Base-by-base conservation (phyloP, 2,888 invertebrate species). In the Carabus problematicus region DNA sequence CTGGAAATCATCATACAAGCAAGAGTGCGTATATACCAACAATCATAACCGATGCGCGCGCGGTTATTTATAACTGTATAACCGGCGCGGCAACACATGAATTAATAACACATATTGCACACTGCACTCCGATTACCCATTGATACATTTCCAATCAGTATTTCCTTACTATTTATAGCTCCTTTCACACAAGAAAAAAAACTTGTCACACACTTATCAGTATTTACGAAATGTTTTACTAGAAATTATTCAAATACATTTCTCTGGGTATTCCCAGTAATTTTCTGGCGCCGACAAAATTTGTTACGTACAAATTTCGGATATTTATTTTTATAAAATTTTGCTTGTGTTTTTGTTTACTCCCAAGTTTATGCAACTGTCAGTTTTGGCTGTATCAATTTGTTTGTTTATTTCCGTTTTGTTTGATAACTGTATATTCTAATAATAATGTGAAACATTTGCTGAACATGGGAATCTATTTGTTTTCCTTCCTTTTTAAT, bases 151-250 rank as follows among this genome's bases (percentile, higher is more conserved):
- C 40, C 62, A 47, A 62, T 62, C 62, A 62, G 14, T 52, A 52
- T 49, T 62, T 62, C 19, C 49, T 62, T 62, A 62, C 62, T 62
- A 62, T 62, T 62, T 47, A 62, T 62, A 62, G 40, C 39, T n/a
- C n/a, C n/a, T n/a, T n/a, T n/a, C n/a, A n/a, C n/a, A n/a, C n/a
- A n/a, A n/a, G n/a, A n/a, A n/a, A n/a, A n/a, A n/a, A 29, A 29
- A 3, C 29, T 29, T 29, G 6, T 29, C 29, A 3, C 29, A 29
- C 2, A 29, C 3, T 29, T 29, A 29, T 29, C 29, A 29, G 6
- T 29, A 29, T 29, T 29, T 29, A 29, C n/a, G n/a, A n/a, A n/a
- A n/a, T 29, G 29, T 29, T 29, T 29, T 29, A 29, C 2, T 6
- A 29, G 29, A 29, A 29, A 29, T 29, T 29, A 29, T 29, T 29